Evolutionary conservation across 1,140 invertebrate species (phyloP), one percentile per base, ranked within the genome.

Genomic region (Drosophila ogumai): DNA sequence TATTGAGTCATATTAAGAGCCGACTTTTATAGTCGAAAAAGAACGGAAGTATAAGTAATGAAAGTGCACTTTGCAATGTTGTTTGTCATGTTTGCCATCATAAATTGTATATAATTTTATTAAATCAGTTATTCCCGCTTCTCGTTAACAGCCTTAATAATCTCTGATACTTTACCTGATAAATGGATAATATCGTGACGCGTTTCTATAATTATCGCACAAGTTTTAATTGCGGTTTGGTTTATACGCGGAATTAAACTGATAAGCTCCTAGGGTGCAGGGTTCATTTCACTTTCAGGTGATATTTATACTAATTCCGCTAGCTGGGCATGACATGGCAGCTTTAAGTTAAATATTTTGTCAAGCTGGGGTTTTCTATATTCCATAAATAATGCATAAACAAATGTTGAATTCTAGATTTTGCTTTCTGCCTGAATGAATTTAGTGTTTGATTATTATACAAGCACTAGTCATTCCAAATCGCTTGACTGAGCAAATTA

Each of bases 271-370:
- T 3, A 38, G 40, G 75, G 79, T 87, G 44, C 82, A 79, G 54
- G 77, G 75, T 87, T 82, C 84, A 76, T 6, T 86, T 75, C 32
- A 44, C 50, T 79, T 57, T 55, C 57, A 72, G 56, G 41, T 58
- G 49, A 19, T 41, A 28, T 8, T 22, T 22, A 22, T 22, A n/a
- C 7, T 10, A 15, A 58, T 63, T 79, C 13, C 67, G 66, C 82
- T 41, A 10, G 44, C 41, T 32, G 6, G 49, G 50, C 82, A 79
- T 86, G 82, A 86, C 66, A 13, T 4, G 46, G 7, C 79, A 66
- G 12, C 1, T 78, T 59, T 67, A 3, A 28, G 25, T 8, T 9
- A 10, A 8, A 57, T 44, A 28, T 15, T 22, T 34, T n/a, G 12
- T 32, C n/a, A 56, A 50, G 56, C 36, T 28, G 3, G 3, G 12